Evolutionary conservation across 2,888 invertebrate species (phyloP), one percentile per base, ranked within the genome.

Genomic region (Torymus tubicola): DNA sequence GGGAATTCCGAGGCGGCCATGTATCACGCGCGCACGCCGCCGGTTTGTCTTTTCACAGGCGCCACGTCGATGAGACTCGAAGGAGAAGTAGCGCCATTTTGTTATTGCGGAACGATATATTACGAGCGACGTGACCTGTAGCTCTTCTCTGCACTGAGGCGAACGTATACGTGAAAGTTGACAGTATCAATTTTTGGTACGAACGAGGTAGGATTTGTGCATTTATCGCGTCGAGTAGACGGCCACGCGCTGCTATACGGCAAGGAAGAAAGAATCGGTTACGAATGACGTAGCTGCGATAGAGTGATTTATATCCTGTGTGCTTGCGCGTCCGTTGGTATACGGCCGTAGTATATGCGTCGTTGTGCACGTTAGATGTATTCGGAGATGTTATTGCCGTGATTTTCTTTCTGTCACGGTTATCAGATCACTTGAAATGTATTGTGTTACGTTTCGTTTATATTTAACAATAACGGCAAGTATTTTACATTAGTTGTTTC

Each of bases 141-240:
- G 65, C 65, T 53, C 24, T 55, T 13, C 5, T 21, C 1, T n/a
- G 42, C n/a, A n/a, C 11, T 16, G n/a, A 13, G 18, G 18, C 16
- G 42, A 16, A 13, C 11, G 58, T 4, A 42, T 10, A 14, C 11
- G 24, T 13, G 42, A 42, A 42, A 42, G 63, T 58, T 69, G 81
- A 64, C 73, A 64, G 69, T 77, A 81, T 81, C 81, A 81, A 77
- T 81, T 81, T 77, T 71, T 42, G 13, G 58, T 8, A 31, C 5
- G 52, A 24, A 58, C 55, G 65, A 14, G 31, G 13, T 14, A 42
- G 64, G 67, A 64, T 70, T 75, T 42, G 60, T 64, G 64, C 57
- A 72, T 69, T 68, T 72, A 53, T 63, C 67, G 52, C 2, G 16
- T 5, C 57, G 1, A 42, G 21, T 8, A 42, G 5, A 42, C 8